Base-by-base conservation (phyloP, 1,140 invertebrate genomes). In the Cotesia typhae region DNA sequence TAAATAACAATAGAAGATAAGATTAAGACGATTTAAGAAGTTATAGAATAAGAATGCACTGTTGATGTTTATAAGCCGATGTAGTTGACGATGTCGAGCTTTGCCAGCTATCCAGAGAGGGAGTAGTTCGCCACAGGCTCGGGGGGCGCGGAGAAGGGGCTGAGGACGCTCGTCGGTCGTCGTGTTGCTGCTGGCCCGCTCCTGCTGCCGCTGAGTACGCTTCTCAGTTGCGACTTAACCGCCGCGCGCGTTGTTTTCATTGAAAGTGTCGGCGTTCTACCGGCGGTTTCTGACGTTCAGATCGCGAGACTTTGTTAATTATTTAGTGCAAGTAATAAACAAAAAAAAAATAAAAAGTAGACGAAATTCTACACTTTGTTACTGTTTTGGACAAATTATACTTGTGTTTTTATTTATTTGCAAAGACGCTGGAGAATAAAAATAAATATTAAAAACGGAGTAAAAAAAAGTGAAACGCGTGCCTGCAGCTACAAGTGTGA, bases 151-250 rank as follows among this genome's bases (percentile, higher is more conserved):
- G 7, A 55, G 14, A 17, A 63, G 51, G 63, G 28, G 14, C 5
- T 0, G 41, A 47, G 41, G 6, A 10, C 41, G 41, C 41, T 47
- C 2, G 41, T 47, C 41, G 6, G 10, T 47, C 41, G 6, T 10
- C 10, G 10, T 3, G 10, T 47, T 10, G 41, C 28, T 28, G 28
- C 28, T 28, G 28, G 28, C 28, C 28, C 28, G 28, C 28, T 28
- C 28, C 28, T 28, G 28, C 28, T 28, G 28, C 28, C 28, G 28
- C 28, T 28, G 28, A 28, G 28, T 28, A 28, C 57, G 41, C n/a
- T 55, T 69, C 57, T 17, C 82, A 83, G 82, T 83, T 83, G 81
- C 81, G 80, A 79, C 74, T 78, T 76, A 79, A 80, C 61, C 74
- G 80, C 74, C 72, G 78, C 71, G 74, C 74, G 79, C 63, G 76